Base-by-base conservation (phyloP, 2,888 invertebrate genomes). In the Drosophila birchii region DNA sequence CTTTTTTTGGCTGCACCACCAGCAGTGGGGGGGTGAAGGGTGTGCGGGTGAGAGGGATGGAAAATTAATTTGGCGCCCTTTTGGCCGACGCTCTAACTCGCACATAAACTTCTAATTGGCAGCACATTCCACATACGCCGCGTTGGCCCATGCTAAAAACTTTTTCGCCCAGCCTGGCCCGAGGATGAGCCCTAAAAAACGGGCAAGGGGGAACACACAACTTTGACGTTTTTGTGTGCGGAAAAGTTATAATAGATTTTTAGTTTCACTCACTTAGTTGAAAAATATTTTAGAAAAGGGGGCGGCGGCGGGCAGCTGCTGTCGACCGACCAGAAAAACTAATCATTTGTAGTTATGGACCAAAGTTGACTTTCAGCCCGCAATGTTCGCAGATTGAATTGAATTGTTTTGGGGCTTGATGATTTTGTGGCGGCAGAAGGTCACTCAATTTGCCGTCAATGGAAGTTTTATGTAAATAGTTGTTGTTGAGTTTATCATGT, bases 201-300 rank as follows among this genome's bases (percentile, higher is more conserved):
- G 67, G 16, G 36, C 36, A 26, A n/a, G 59, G 32, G 20, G 59
- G 76, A n/a, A 16, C 56, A 69, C 20, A 47, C 51, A 81, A 86
- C 69, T 81, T 81, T 72, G 75, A 77, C 76, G 68, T 68, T 74
- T 78, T 78, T 74, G 74, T 74, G 66, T 77, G 51, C 55, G 66
- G 59, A 75, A 81, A 86, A 88, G 87, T 84, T 84, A 70, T 86
- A 86, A 86, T 86, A 84, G 88, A 81, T 88, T 86, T 88, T 81
- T 88, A 86, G 77, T 84, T 84, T 81, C 62, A 79, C 67, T 77
- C 81, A 76, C 73, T 88, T 76, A 60, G 80, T 72, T 76, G 72
- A 66, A 66, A 66, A 82, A 88, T 72, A 54, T 70, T 72, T 59
- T 69, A 14, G 23, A 41, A 45, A 47, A 29, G 29, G 3, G 43